Evolutionary conservation across 2,797 vertebrate species (phyloP), one percentile per base, ranked within the genome.

Genomic region (Astyanax mexicanus): DNA sequence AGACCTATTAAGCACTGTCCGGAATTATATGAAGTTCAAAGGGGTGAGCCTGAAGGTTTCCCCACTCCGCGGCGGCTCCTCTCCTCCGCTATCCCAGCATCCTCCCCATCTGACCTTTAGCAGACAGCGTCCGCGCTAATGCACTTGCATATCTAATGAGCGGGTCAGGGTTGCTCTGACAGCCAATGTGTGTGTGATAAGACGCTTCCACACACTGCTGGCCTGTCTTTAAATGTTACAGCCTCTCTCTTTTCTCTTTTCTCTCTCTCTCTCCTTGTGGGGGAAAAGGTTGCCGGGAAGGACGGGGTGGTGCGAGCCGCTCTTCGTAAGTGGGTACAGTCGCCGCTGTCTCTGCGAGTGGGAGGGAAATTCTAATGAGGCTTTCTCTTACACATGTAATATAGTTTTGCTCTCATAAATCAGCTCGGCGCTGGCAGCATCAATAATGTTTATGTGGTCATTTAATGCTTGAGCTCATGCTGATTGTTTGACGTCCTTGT

Each of bases 21-120:
- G 88, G 91, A 90, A 91, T 93, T 91, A 93, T 93, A 60, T 92
- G 92, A 93, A 92, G 93, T 94, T 94, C 92, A 93, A 92, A 93
- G 90, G 91, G 91, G 89, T 89, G 91, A 92, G 88, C 86, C 86
- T 85, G 91, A 92, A 93, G 92, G 91, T 91, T 80, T 89, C 89
- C 88, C 84, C 78, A 86, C 75, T 90, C 80, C 75, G 73, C 83
- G 74, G 73, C 83, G 74, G 75, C 85, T 83, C 38, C 77, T 78
- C 87, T 89, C 85, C 76, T 66, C 82, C 72, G 75, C 85, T 82
- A 83, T 91, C 88, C 88, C 89, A 86, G 87, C 90, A 89, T 91
- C 91, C 88, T 90, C 90, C 87, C 91, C 89, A 86, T 88, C 89
- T 93, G 92, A 94, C 93, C 93, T 94, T 94, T 93, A 92, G 86